Conservation (phyloP, 2,113 vertebrate species). For the Oreocharis arfaki region DNA sequence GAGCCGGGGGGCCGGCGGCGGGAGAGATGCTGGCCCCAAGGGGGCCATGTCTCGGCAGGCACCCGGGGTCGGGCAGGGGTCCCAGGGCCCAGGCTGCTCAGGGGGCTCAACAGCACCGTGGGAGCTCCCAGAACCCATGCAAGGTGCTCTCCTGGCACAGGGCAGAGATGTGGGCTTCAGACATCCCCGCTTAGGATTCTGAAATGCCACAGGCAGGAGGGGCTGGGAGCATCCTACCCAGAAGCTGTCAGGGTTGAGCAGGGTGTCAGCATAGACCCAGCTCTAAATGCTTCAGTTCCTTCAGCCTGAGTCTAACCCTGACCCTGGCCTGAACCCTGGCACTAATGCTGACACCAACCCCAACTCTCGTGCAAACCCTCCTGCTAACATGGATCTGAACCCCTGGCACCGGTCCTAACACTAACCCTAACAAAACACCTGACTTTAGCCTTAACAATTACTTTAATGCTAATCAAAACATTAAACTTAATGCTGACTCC, state of each 20-base stretch:
- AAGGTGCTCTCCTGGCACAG: not conserved
- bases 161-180: not conserved
- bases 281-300: not conserved
- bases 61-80: accelerated
- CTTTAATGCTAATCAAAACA: not conserved
- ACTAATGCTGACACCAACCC: no score
- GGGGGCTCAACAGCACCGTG: not conserved
- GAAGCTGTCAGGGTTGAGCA: not conserved
- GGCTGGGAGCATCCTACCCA: not conserved
- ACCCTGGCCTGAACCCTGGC: not conserved
- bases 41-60: accelerated
- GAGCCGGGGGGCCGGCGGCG: accelerated
- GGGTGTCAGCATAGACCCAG: not conserved
- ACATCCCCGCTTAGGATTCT: not conserved
- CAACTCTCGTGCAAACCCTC: not conserved
- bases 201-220: not conserved
- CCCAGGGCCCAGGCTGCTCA: accelerated
- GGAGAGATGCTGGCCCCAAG: not conserved
- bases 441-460: not conserved
- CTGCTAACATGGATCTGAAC: not conserved
- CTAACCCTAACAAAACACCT: not conserved
- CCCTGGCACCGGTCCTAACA: not conserved
- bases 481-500: not conserved
- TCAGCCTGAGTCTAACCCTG: not conserved
- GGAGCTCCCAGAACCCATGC: not conserved